Evolutionary conservation across 64 coral and sea anemone genomes (phyloP).

Genomic region (Montipora efflorescens): DNA sequence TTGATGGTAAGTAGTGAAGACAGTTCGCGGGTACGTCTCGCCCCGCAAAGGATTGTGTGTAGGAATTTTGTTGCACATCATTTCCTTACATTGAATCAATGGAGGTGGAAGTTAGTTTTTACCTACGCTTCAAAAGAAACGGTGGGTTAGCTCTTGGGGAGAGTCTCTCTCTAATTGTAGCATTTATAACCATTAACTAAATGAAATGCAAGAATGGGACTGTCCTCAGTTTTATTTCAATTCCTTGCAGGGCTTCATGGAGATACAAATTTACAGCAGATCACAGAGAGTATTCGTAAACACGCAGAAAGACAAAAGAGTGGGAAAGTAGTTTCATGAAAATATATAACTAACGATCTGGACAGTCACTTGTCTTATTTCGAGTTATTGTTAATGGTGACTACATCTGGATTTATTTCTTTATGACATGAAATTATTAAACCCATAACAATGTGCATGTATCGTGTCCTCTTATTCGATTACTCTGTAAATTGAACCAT

Average conservation of each 20-base stretch:
- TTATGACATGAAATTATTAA: background rate
- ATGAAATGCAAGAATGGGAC: background rate
- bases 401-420: no score
- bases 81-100: no score
- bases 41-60: background rate
- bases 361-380: background rate
- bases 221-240: background rate
- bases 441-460: background rate
- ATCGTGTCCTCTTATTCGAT: no score
- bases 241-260: constrained; percentile 43
- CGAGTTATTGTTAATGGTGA: no score
- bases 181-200: no score
- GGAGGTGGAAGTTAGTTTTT: no score
- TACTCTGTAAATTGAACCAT: no score
- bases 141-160: no score
- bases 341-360: background rate
- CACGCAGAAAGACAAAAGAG: constrained; percentile 27
- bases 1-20: constrained; percentile 1
- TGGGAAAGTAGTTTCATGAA: background rate
- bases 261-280: constrained; percentile 54
- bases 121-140: no score
- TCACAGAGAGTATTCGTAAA: constrained; percentile 71
- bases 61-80: no score
- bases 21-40: background rate
- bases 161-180: no score